These are phyloP conservation scores for Cheilosia variabilis DNA, from an alignment of 2,888 invertebrate genomes.

Conservation along the genomic window DNA sequence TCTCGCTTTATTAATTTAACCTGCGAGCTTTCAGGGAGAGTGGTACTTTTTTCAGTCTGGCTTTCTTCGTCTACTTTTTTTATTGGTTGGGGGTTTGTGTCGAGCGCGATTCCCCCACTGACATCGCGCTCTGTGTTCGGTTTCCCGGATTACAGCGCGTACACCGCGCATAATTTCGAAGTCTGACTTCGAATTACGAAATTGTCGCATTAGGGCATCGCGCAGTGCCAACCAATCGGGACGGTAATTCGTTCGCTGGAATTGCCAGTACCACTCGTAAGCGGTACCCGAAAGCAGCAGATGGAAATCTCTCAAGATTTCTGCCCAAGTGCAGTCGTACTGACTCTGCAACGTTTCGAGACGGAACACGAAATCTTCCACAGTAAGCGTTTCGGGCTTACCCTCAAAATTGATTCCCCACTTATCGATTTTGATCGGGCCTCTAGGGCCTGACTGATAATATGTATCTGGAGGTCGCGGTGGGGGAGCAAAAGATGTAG, in stretches of 20 bases:
- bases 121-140: not conserved
- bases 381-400: not conserved
- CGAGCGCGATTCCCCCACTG: constrained; percentile 7
- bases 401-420: constrained; percentile 7
- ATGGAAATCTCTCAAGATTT: constrained; percentile 11
- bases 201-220: constrained; percentile 4
- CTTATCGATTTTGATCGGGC: not conserved
- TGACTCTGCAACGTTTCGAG: not conserved
- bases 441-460: not conserved
- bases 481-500: too few relatives aligned
- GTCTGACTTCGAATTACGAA: constrained; percentile 15
- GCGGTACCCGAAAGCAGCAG: not conserved
- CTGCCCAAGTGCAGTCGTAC: constrained; percentile 19
- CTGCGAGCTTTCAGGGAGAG: too few relatives aligned
- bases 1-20: too few relatives aligned
- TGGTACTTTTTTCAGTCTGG: too few relatives aligned
- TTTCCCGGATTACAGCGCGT: not conserved
- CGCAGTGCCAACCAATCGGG: constrained; percentile 10
- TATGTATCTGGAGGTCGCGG: too few relatives aligned
- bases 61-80: not conserved
- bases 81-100: not conserved
- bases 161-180: constrained; percentile 5
- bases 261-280: constrained; percentile 25
- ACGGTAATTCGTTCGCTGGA: not conserved
- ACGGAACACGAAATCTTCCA: not conserved